Conservation (phyloP, 2,797 vertebrate species). For the Brachyalestes nurse region DNA sequence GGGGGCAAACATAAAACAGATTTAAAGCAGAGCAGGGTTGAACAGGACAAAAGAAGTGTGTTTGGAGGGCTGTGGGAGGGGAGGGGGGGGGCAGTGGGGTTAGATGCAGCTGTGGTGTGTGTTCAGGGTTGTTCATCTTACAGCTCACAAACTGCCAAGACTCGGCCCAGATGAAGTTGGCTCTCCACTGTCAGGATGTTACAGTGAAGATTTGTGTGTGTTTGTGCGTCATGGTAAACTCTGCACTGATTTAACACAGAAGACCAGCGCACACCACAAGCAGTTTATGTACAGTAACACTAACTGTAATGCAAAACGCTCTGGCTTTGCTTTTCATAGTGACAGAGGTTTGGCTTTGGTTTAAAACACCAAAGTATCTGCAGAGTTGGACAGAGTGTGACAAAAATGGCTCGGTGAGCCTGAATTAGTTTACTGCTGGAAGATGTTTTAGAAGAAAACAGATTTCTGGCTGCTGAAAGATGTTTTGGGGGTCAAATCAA, state of each 20-base stretch:
- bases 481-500: too few relatives aligned
- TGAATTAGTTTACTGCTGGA: too few relatives aligned
- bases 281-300: constrained; percentile 1
- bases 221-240: not conserved
- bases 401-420: not conserved
- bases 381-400: not conserved
- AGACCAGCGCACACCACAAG: not conserved
- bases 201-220: constrained; percentile 16
- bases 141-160: constrained; percentile 70
- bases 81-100: constrained; percentile 38
- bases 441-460: too few relatives aligned
- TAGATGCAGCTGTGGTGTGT: constrained; percentile 68
- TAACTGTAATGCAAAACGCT: not conserved
- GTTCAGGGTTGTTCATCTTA: constrained; percentile 65
- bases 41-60: constrained; percentile 7
- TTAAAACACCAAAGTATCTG: not conserved
- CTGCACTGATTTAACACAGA: constrained; percentile 1
- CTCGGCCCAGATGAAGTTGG: constrained; percentile 49
- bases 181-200: constrained; percentile 10
- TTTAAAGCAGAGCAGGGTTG: constrained; percentile 33
- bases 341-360: not conserved
- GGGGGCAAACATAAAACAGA: constrained; percentile 44
- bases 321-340: not conserved
- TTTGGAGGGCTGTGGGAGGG: constrained; percentile 43
- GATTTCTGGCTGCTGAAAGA: too few relatives aligned